Evolutionary conservation across 2,113 vertebrate genomes (phyloP), one percentile per base, ranked within the genome.

Genomic region (Lepidothrix coronata): DNA sequence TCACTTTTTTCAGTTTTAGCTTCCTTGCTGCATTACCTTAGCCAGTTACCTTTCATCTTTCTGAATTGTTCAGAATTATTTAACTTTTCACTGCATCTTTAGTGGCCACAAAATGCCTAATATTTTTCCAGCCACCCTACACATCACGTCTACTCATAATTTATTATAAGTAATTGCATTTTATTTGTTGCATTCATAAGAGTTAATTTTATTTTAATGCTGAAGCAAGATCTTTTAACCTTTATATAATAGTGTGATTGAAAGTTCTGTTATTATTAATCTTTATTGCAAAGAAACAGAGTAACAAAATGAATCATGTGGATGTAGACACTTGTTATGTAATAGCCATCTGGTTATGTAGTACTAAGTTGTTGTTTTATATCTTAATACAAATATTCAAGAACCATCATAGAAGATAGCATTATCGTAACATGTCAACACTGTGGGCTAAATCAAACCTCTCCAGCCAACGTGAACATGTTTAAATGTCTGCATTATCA

Each of bases 281-380:
- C 72, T 81, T 75, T 61, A 81, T 90, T 92, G 88, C 88, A 91
- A 90, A 75, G 77, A 90, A 95, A 90, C n/a, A 79, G 52, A 67
- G 70, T 94, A 94, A 71, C 82, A 86, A 85, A 91, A 93, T 96
- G 92, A 96, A 91, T 97, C 96, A 94, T 72, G 76, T 88, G 83
- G 88, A 96, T 91, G 73, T 90, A 94, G 88, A 92, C 73, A 11
- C 92, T 84, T 72, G 75, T 97, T 97, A 94, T 95, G 72, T 90
- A 96, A 97, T 94, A 86, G 68, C 95, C 96, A 96, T 96, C 93
- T 97, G 96, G 72, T 77, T 92, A 52, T 93, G 80, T 91, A 96
- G 93, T 93, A 75, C 41, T 52, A 44, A 91, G 65, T 91, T 90
- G 81, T 92, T 94, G 83, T 87, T 88, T 91, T 74, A 48, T 84